Conservation (phyloP, 1,140 invertebrate species). For the Camponotus vicinus region DNA sequence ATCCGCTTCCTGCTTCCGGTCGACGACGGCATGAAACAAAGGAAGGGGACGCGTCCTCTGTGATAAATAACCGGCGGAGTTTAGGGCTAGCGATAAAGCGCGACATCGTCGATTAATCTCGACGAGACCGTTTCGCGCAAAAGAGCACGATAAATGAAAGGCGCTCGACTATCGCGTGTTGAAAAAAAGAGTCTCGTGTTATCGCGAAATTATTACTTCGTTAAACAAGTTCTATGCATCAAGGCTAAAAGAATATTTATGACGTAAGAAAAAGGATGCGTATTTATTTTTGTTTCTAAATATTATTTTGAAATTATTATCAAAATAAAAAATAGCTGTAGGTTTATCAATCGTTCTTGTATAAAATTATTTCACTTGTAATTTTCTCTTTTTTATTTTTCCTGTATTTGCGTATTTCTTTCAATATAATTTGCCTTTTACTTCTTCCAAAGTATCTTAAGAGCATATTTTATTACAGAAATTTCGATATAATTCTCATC, state of each 20-base stretch:
- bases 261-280: neutral
- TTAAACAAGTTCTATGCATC: neutral
- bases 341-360: neutral
- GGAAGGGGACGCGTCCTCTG: constrained; percentile 32
- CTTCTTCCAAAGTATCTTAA: neutral
- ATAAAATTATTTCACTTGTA: neutral
- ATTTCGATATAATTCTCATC: neutral
- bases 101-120: constrained; percentile 49
- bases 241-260: neutral
- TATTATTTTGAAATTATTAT: neutral
- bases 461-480: neutral
- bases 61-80: constrained; percentile 41
- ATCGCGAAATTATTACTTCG: constrained; percentile 17
- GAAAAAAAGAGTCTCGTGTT: neutral
- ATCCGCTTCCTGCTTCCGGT: constrained; percentile 88
- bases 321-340: no score
- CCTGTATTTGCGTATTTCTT: neutral
- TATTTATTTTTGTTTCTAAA: neutral
- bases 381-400: neutral
- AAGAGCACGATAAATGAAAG: constrained; percentile 37
- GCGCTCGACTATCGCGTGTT: neutral
- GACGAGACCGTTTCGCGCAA: constrained; percentile 22
- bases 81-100: constrained; percentile 44
- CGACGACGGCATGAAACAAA: constrained; percentile 57
- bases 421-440: neutral